Percentiles rank a stretch among this genome's conserved stretches.
Evolutionary conservation across 2,113 vertebrate genomes (phyloP).

Genomic region (Corydoras sp.): DNA sequence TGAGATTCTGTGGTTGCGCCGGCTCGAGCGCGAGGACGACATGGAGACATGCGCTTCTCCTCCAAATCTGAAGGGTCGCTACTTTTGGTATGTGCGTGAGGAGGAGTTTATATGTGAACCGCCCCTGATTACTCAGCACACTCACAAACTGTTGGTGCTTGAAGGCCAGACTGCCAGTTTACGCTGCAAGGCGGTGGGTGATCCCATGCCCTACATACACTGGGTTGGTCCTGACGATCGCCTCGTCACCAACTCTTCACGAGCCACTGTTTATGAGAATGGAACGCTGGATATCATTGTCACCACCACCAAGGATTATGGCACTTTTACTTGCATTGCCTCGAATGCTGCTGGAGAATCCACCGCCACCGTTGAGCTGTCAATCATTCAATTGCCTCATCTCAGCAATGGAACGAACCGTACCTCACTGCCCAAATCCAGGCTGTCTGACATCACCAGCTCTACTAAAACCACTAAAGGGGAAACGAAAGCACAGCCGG

Average conservation of each 20-base stretch:
- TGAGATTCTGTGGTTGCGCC: constrained; percentile 87
- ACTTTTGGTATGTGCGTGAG: constrained; percentile 91
- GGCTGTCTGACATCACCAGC: constrained; percentile 91
- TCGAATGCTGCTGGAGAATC: constrained; percentile 93
- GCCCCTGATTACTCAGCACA: constrained; percentile 92
- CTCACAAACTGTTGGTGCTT: constrained; percentile 87
- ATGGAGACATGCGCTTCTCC: constrained; percentile 97
- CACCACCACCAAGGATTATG: constrained; percentile 92
- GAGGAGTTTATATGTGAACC: constrained; percentile 95
- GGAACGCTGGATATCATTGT: constrained; percentile 90
- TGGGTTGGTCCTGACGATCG: constrained; percentile 91
- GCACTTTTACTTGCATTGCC: constrained; percentile 93
- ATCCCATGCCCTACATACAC: constrained; percentile 87
- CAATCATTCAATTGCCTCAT: constrained; percentile 91
- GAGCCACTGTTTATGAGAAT: constrained; percentile 84
- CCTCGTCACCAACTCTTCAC: constrained; percentile 85
- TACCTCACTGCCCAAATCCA: constrained; percentile 79
- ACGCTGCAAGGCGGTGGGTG: constrained; percentile 93
- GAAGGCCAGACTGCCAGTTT: constrained; percentile 91
- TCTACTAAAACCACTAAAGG: constrained; percentile 85
- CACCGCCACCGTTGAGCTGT: constrained; percentile 85
- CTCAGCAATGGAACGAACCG: constrained; percentile 84
- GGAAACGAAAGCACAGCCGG: constrained; percentile 74
- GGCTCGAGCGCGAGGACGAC: constrained; percentile 85
- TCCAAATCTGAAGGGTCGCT: constrained; percentile 81